Base-by-base conservation (phyloP, 1,140 invertebrate species). In the Anastrepha ludens region DNA sequence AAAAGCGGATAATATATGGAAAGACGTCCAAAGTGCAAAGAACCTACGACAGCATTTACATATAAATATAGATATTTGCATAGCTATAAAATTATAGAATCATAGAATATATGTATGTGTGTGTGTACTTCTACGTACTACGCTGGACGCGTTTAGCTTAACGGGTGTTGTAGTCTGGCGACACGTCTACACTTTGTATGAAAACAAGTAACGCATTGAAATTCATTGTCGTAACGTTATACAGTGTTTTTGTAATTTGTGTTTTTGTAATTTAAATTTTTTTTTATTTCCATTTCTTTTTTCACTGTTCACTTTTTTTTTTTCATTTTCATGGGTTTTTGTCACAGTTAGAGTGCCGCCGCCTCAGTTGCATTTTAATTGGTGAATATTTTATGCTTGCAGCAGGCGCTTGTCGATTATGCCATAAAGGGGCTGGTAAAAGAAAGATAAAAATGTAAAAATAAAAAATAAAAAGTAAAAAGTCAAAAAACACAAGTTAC, bases 291-390 rank as follows among this genome's bases (percentile, higher is more conserved):
- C 29, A 29, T 29, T 29, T 1, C 29, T 29, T 29, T 29, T 58
- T 55, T 6, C 15, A 7, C 1, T 50, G 15, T n/a, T 78, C 8
- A 17, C 2, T 4, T 20, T 74, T 47, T 74, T 47, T 74, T 74
- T 50, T 8, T 47, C 8, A n/a, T 81, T 20, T 55, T 81, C 20
- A 2, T 81, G 3, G 41, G 15, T 6, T 58, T 81, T 81, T 81
- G 44, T 81, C 47, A 58, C n/a, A 17, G 67, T 74, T 81, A 20
- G 8, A 81, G 9, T 11, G 50, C 74, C 74, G 47, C 74, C 74
- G 20, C 50, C 3, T 58, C n/a, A 58, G 74, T 81, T 55, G 74
- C 74, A 81, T 81, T 81, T 81, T 81, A 81, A 81, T 81, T 81
- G 50, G 13, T n/a, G 50, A 81, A 81, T 29, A 29, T 55, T 58